Base-by-base conservation (phyloP, 2,888 invertebrate species). In the Electrophaes corylata region DNA sequence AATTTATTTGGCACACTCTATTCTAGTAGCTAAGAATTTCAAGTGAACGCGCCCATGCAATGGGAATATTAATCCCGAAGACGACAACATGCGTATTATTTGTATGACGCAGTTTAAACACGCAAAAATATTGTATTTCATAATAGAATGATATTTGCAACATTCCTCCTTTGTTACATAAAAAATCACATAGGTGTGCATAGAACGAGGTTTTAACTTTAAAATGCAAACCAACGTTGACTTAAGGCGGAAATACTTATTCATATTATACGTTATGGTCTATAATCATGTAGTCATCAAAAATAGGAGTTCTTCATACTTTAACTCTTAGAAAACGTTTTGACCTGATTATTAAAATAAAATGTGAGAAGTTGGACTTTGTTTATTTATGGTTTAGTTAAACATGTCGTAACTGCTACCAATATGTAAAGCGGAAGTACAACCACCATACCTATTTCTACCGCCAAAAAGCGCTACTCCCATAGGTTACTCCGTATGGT, bases 1-100 rank as follows among this genome's bases (percentile, higher is more conserved):
- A 58, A 61, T 67, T 67, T 67, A 71, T 67, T 77, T 76, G 76
- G 73, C 78, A 74, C 55, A 51, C 64, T 60, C 57, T 65, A 12
- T 33, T 37, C 37, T 16, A 16, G 62, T 62, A 58, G 60, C 51
- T 64, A 66, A 60, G 57, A 63, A 65, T 50, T 41, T 20, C 18
- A 52, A 43, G 37, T 49, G 43, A 49, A 31, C 31, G 48, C 43
- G 37, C 43, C 35, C 39, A 31, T 37, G 16, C 45, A 56, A 33
- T n/a, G 39, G 33, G 37, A 14, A 45, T 50, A 49, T 49, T 43
- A 55, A 55, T 44, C 20, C 44, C 43, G 29, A 43, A 43, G 10
- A 37, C 26, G 37, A 43, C 12, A 10, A n/a, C 23, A n/a, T n/a
- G n/a, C n/a, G n/a, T n/a, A n/a, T n/a, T n/a, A n/a, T n/a, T n/a